Evolutionary conservation across 2,113 vertebrate species (phyloP), one percentile per base, ranked within the genome.

Genomic region (Lepisosteus oculatus): DNA sequence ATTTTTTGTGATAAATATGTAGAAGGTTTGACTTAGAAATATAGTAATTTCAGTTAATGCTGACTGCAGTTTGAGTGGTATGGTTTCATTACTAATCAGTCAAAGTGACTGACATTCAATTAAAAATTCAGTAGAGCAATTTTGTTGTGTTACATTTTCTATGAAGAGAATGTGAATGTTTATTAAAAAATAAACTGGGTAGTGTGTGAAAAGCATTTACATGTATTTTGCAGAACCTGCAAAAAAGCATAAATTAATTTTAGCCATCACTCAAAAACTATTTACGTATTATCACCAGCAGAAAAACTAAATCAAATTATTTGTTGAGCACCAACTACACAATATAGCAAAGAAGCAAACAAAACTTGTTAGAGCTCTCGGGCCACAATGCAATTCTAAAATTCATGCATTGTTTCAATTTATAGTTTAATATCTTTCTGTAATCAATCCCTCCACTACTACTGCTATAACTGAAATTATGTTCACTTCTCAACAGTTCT

Each of bases 51-150:
- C 80, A 72, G 67, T 67, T 80, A 68, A 79, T 90, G 85, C 81
- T 86, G 83, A 85, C 79, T 84, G 81, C 64, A 82, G 78, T 43
- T 80, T 81, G 84, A 80, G 70, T 54, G 43, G 3, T 64, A 77
- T 74, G 72, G 71, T 80, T 88, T 86, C 86, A 84, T 80, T 83
- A 80, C 63, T 78, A 83, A 72, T 80, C 79, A 82, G 71, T 86
- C 78, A 14, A 79, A 84, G 80, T 86, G 80, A 90, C 74, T 80
- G 80, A 87, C 41, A 83, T 69, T 70, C 85, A 65, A 87, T 90
- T 85, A 87, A 82, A 87, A 78, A 84, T 85, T 84, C 73, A 12
- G 74, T 73, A 77, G 71, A 72, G 73, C 74, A 70, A 84, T 81
- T 76, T 86, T 78, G 41, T 75, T 83, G 65, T 79, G 77, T 83